Percentiles rank a stretch among this genome's conserved stretches.
phyloP scores from a whole-genome alignment of 2,888 invertebrate genomes.

The Tubulanus polymorphus region DNA sequence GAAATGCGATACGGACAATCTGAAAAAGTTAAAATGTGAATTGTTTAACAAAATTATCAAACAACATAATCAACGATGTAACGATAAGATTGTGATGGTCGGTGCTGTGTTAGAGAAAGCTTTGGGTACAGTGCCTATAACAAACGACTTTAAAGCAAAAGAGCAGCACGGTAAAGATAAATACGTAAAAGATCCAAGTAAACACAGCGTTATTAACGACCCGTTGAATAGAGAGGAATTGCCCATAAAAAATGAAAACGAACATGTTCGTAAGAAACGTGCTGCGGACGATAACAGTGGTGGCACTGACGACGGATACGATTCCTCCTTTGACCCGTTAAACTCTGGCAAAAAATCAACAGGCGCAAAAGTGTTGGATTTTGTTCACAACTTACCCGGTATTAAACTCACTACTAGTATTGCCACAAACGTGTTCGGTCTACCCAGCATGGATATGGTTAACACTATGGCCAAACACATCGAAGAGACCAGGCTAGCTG shows the following conservation, averaged over 20 bases:
- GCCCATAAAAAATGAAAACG: background rate
- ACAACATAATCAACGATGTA: background rate
- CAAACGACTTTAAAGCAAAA: background rate
- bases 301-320: background rate
- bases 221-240: too few species aligned
- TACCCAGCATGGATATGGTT: slow-evolving; percentile 1
- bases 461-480: background rate
- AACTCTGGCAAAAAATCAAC: background rate
- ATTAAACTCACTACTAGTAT: background rate
- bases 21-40: background rate
- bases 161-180: background rate
- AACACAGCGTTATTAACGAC: too few species aligned
- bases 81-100: background rate
- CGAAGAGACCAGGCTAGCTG: background rate
- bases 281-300: background rate
- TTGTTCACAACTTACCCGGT: background rate
- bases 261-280: background rate
- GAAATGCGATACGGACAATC: background rate
- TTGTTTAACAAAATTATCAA: background rate
- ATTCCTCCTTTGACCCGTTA: too few species aligned
- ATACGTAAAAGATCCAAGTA: background rate
- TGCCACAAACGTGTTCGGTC: background rate
- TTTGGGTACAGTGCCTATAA: background rate
- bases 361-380: background rate
- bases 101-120: background rate